Base-by-base conservation (phyloP, 2,888 invertebrate genomes). In the Lycocerus yunnanus region DNA sequence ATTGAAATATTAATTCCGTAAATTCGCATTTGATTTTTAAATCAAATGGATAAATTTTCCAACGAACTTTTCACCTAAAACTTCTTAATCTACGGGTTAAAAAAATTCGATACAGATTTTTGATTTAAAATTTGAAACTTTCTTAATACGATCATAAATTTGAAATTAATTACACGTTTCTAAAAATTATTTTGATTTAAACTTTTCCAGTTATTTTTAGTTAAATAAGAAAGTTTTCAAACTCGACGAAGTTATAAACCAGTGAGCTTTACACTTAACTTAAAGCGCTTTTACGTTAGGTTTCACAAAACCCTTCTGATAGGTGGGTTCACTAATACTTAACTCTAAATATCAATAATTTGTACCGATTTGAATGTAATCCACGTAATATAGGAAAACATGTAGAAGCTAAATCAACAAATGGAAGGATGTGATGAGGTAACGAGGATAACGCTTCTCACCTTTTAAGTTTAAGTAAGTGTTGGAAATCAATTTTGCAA, bases 261-360 rank as follows among this genome's bases (percentile, higher is more conserved):
- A 63, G 61, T 63, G 20, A 63, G 61, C 61, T 63, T 63, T 63
- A 63, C 61, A 63, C 61, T 63, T 63, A 63, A 43, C 43, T 63
- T 63, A 20, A 63, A 63, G 61, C 61, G 61, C 61, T 20, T 63
- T 20, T 20, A 63, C 61, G 20, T 18, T 20, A 20, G 20, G 61
- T 63, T 63, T 63, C 61, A 20, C 18, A 63, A 63, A 20, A 16
- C 61, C 18, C 61, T 16, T 18, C 61, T 63, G 20, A 18, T 63
- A 63, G 61, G 16, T 63, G 20, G n/a, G 43, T 43, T 43, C 20
- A 18, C 61, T 63, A n/a, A 63, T 18, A 63, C 61, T 63, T 63
- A 20, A 63, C 15, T 63, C 61, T 18, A 63, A 16, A 63, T 18
- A 63, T 20, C 61, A 63, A 63, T 63, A 18, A 63, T 18, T 63